Evolutionary conservation across 2,113 vertebrate species (phyloP), one percentile per base, ranked within the genome.

Genomic region (Perognathus longimembris): DNA sequence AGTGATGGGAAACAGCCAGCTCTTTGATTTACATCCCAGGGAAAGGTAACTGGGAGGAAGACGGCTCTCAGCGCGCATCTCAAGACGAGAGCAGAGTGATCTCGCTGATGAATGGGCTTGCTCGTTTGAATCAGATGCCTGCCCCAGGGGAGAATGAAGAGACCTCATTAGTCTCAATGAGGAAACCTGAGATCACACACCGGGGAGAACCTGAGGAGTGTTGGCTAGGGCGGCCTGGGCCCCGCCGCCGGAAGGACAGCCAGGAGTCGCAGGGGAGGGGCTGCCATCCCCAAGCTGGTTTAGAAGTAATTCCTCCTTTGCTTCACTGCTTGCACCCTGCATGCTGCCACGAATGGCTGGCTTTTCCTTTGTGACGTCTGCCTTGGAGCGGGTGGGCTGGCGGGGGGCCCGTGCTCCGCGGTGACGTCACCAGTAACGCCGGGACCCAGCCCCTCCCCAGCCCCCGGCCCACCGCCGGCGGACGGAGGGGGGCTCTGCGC

Each of bases 321-420:
- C 18, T 61, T 38, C 5, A 10, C 12, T 36, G 32, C 17, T 36
- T 3, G 32, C 4, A 14, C 36, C 28, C 63, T 6, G 3, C 0
- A 0, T 0, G 32, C 34, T 3, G 4, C 64, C 4, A 7, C 0
- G 18, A 17, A 1, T 0, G 50, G 42, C 38, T 1, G 7, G 1
- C 20, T 22, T 30, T 30, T 34, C 26, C 34, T 38, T 50, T 32
- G 9, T 2, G 38, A 18, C 0, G 0, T 1, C 6, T 22, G 74
- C 38, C 2, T 21, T 3, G 5, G 24, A 36, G n/a, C 12, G 11
- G 69, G 2, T 14, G 26, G 34, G 17, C 34, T 21, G n/a, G 20
- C 2, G 1, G 54, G 63, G 17, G 40, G 18, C 7, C 10, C 1
- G 36, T 11, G 4, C n/a, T 24, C 17, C 18, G 3, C 36, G 26